Evolutionary conservation across 2,113 vertebrate species (phyloP), one percentile per base, ranked within the genome.

Genomic region (Herpetotheres cachinnans): DNA sequence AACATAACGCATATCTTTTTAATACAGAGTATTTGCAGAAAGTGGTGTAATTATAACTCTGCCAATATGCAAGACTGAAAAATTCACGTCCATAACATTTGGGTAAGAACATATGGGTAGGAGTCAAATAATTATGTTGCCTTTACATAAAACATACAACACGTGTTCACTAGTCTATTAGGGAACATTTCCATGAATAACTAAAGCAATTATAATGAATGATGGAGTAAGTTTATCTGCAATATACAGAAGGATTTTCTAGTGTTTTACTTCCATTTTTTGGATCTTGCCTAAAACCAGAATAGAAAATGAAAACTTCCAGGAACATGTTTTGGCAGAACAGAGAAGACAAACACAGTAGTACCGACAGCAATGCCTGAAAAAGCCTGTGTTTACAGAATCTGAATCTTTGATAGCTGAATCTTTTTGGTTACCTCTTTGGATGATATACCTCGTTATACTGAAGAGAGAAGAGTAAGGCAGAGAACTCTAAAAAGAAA

Each of bases 1-100:
- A 98, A 98, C 76, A 96, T 27, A 97, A 85, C 90, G 44, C 34
- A 11, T 70, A 93, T 90, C 55, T 94, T 85, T 84, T 97, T 46
- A 96, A 91, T 49, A 90, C 16, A 70, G 20, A 47, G 5, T 78
- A 88, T 84, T 72, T 88, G 38, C 38, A 93, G 79, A 49, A 82
- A 92, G 19, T 71, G 32, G 16, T 94, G 30, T 32, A 59, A 72
- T 9, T 67, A 34, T 46, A 82, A 82, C 15, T 71, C 61, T 58
- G 54, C 11, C 71, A 82, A 11, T 5, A 14, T 47, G 11, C 55
- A 78, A 77, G 74, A 74, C 29, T 55, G 54, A 74, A 96, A 93
- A 83, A 95, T 32, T 52, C 24, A 44, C 9, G 22, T 52, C 38
- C 0, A 0, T 42, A 86, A 54, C 25, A 52, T 72, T 71, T 36